Conservation (phyloP, 2,888 invertebrate species). For the Synergus laeviventris region DNA sequence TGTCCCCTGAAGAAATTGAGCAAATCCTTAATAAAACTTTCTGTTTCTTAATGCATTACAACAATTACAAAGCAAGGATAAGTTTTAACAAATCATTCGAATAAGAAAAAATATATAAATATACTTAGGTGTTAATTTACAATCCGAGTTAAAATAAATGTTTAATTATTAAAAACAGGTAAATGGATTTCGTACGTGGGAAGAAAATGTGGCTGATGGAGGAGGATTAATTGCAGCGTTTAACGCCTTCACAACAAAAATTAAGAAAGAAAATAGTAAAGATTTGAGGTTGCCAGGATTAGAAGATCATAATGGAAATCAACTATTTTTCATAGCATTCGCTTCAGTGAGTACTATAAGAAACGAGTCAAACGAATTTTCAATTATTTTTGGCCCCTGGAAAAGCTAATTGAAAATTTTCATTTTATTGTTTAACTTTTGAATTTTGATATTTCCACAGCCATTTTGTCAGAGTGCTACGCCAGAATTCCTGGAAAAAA, state of each 20-base stretch:
- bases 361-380: not conserved
- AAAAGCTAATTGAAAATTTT: too few species aligned
- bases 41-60: slow-evolving; percentile 83
- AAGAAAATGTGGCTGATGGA: slow-evolving; percentile 92
- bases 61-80: slow-evolving; percentile 73
- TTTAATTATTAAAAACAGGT: slow-evolving; percentile 74
- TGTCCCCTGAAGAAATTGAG: slow-evolving; percentile 81
- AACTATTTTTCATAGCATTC: slow-evolving; percentile 87
- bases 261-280: slow-evolving; percentile 46
- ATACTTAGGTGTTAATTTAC: not conserved
- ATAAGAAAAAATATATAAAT: not conserved
- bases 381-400: too few species aligned
- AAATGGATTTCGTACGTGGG: slow-evolving; percentile 83
- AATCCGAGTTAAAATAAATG: not conserved
- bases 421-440: not conserved
- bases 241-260: slow-evolving; percentile 77
- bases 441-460: slow-evolving; percentile 76
- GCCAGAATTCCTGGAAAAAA: slow-evolving; percentile 80
- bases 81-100: slow-evolving; percentile 72
- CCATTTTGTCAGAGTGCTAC: slow-evolving; percentile 87
- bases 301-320: slow-evolving; percentile 80
- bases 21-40: slow-evolving; percentile 81
- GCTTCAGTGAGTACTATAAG: slow-evolving; percentile 78
- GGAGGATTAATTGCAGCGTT: slow-evolving; percentile 87
- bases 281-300: slow-evolving; percentile 80